Conservation (phyloP, 2,888 invertebrate species). For the Athalia rosae region DNA sequence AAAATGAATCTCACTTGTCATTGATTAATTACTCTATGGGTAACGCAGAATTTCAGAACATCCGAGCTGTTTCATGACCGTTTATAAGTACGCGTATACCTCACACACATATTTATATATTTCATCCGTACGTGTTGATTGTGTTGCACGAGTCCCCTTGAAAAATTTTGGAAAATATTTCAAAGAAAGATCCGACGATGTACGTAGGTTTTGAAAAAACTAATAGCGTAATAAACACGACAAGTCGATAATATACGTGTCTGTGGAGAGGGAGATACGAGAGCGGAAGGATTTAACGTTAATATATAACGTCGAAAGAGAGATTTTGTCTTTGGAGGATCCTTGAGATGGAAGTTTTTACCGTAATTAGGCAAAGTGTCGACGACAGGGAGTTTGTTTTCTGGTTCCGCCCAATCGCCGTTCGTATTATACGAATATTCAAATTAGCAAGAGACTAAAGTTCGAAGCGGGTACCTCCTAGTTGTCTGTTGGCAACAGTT, state of each 20-base stretch:
- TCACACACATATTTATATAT: too few species aligned
- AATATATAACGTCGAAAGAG: background rate
- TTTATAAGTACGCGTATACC: background rate
- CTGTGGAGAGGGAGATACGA: too few species aligned
- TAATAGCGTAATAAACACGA: too few species aligned
- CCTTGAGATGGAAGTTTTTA: constrained; percentile 32
- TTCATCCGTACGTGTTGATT: too few species aligned
- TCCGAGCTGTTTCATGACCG: background rate
- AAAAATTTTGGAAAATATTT: too few species aligned
- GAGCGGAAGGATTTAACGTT: background rate
- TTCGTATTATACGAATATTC: constrained; percentile 73
- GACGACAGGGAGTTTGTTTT: constrained; percentile 65
- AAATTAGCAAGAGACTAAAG: constrained; percentile 60
- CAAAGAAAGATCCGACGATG: too few species aligned
- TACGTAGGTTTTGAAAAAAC: too few species aligned
- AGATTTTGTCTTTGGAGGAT: constrained; percentile 22
- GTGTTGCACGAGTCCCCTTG: too few species aligned
- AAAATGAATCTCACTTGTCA: constrained; percentile 35
- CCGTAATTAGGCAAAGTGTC: constrained; percentile 60
- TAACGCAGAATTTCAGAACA: constrained; percentile 37
- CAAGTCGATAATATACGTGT: too few species aligned
- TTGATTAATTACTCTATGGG: constrained; percentile 34
- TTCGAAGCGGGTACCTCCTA: constrained; percentile 27
- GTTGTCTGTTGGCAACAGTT: constrained; percentile 71
- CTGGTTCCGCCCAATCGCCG: constrained; percentile 72